Base-by-base conservation (phyloP, 2,797 vertebrate species). In the Remorina albescens region DNA sequence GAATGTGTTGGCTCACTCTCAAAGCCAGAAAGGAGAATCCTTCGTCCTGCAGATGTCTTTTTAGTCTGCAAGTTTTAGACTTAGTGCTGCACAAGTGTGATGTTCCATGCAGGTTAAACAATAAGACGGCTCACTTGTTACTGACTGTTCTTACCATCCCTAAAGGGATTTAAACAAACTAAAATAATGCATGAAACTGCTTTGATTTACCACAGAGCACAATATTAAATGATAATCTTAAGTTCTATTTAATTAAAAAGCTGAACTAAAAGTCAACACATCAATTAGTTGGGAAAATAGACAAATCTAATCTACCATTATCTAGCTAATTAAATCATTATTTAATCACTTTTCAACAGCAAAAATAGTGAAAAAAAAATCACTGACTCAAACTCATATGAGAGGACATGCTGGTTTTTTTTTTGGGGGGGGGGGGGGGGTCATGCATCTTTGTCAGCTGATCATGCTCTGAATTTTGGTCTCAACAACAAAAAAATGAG, bases 31-130 rank as follows among this genome's bases (percentile, higher is more conserved):
- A 78, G 54, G 56, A 71, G 65, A 47, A 26, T 51, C 44, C 71
- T 56, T 74, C 71, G 55, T 64, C 64, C 57, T 59, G 83, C 81
- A 76, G 74, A 86, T 80, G 78, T 81, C 86, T 71, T 54, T 66
- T 72, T 18, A 68, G 58, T 21, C 46, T 34, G 53, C 53, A 69
- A 54, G 46, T 76, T 39, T n/a, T 39, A 60, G 26, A 74, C 54
- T 62, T 49, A 49, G 53, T 32, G 50, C 55, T 59, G 41, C 58
- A 39, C 25, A 7, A 30, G 62, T 54, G 23, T 47, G 46, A 49
- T 55, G 34, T 49, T 59, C 28, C 71, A 36, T 63, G 25, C 32
- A 62, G 13, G 30, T 68, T 67, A 61, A 81, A 76, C 23, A 62
- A 32, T 71, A 64, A 32, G 63, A 55, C 36, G 34, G 44, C 64